phyloP scores from a whole-genome alignment of 1,140 invertebrate genomes.

The Tyrophagus putrescentiae region DNA sequence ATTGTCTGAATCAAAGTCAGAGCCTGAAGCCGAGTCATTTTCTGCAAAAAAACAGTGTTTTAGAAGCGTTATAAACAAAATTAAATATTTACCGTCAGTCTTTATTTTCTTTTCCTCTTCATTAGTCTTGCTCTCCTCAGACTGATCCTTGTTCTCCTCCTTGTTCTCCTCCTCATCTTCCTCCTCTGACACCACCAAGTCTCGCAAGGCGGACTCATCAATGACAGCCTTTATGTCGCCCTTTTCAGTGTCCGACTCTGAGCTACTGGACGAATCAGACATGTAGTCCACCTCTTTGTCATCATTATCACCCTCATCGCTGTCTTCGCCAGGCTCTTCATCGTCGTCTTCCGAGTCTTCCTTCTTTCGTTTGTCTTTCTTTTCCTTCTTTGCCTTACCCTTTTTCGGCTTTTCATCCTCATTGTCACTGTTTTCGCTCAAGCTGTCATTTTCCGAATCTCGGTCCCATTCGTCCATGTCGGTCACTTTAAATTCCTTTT shows the following conservation, averaged over 20 bases:
- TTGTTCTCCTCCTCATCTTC: conserved; percentile 54
- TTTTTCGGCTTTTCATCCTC: conserved; percentile 24
- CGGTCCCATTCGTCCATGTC: conserved; percentile 86
- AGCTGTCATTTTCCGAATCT: conserved; percentile 50
- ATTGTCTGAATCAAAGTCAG: conserved; percentile 37
- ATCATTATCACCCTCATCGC: conserved; percentile 90
- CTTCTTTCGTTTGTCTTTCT: conserved; percentile 54
- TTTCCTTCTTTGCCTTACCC: conserved; percentile 17
- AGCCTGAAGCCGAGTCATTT: conserved; percentile 37
- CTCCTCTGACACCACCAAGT: conserved; percentile 73
- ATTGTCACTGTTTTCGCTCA: conserved; percentile 14
- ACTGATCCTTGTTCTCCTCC: conserved; percentile 28
- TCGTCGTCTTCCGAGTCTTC: conserved; percentile 52
- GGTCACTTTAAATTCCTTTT: conserved; percentile 50
- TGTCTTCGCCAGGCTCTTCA: conserved; percentile 78
- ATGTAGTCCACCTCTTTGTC: conserved; percentile 58
- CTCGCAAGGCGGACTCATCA: conserved; percentile 71
- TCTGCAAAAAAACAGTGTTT: too few relatives aligned
- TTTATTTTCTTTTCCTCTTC: conserved; percentile 26
- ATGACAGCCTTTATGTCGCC: conserved; percentile 57
- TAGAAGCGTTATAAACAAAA: too few relatives aligned
- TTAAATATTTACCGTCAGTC: not conserved
- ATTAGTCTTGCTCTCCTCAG: conserved; percentile 29
- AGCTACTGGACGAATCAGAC: conserved; percentile 44
- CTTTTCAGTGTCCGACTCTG: conserved; percentile 49